A percentile compares a stretch with the other conserved stretches of the same genome.
phyloP scores from a whole-genome alignment of 2,113 vertebrate species.

The Psittacus erithacus region DNA sequence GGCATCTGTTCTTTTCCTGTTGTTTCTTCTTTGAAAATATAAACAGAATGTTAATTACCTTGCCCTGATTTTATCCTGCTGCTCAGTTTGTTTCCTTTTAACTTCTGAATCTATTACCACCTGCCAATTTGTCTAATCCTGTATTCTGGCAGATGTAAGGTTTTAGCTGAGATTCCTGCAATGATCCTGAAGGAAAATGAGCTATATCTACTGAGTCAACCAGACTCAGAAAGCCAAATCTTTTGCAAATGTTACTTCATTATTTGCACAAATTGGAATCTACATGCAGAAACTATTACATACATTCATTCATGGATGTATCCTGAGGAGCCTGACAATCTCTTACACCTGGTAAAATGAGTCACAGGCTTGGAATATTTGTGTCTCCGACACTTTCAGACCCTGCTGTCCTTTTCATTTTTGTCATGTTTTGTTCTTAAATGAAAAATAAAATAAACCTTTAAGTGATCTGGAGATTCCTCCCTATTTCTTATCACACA shows the following conservation, averaged over 20 bases:
- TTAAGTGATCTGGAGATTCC: not conserved
- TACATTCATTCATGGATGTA: not conserved
- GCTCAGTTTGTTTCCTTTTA: slow-evolving; percentile 67
- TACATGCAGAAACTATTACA: not conserved
- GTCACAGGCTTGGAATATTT: not conserved
- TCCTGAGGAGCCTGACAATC: not conserved
- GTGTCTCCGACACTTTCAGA: not conserved
- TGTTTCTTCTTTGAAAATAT: slow-evolving; percentile 66
- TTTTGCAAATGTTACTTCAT: not conserved
- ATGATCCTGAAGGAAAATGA: slow-evolving; percentile 17
- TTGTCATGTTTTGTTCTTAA: not conserved
- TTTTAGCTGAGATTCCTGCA: slow-evolving; percentile 36
- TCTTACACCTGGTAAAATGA: not conserved
- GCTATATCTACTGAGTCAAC: not conserved
- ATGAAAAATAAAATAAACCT: slow-evolving; percentile 9
- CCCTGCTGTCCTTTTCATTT: not conserved
- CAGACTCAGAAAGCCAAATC: not conserved
- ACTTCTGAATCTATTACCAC: slow-evolving; percentile 66
- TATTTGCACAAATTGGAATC: not conserved
- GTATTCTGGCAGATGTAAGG: slow-evolving; percentile 42
- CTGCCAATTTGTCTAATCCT: slow-evolving; percentile 68
- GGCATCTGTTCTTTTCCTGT: slow-evolving; percentile 59
- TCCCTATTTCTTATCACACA: not conserved
- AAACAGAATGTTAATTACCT: slow-evolving; percentile 70
- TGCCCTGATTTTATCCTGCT: slow-evolving; percentile 62